Conservation (phyloP, 2,113 vertebrate genomes). For the Chaetorhynchus papuensis region DNA sequence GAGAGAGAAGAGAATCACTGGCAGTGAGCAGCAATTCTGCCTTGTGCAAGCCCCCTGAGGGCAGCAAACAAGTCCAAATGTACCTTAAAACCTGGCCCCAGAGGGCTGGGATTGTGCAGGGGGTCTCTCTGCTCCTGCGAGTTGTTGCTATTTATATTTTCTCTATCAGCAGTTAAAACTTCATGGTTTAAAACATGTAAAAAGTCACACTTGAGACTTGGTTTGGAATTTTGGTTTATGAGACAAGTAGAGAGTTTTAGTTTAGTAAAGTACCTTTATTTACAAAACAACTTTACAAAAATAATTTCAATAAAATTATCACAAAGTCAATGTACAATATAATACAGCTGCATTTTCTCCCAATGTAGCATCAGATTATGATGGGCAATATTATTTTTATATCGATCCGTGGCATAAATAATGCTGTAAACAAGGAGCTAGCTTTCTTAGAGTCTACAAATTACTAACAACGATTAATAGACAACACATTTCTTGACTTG, state of each 20-base stretch:
- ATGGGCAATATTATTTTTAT: conserved; percentile 49
- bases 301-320: conserved; percentile 79
- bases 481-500: conserved; percentile 14
- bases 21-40: background rate
- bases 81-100: background rate
- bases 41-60: background rate
- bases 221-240: background rate
- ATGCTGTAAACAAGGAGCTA: conserved; percentile 29
- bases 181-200: background rate
- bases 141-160: background rate
- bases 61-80: background rate
- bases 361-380: conserved; percentile 23
- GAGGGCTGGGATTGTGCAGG: background rate
- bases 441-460: conserved; percentile 39
- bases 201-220: background rate
- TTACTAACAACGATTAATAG: conserved; percentile 7
- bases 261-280: conserved; percentile 75
- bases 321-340: conserved; percentile 76
- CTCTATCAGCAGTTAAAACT: background rate
- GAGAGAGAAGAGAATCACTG: background rate
- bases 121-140: background rate
- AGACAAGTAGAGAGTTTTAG: background rate
- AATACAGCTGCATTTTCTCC: conserved; percentile 62
- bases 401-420: conserved; percentile 62
- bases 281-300: conserved; percentile 79